These are phyloP conservation scores for Petromus typicus DNA, from an alignment of 2,113 vertebrate species.

Conservation along the genomic window DNA sequence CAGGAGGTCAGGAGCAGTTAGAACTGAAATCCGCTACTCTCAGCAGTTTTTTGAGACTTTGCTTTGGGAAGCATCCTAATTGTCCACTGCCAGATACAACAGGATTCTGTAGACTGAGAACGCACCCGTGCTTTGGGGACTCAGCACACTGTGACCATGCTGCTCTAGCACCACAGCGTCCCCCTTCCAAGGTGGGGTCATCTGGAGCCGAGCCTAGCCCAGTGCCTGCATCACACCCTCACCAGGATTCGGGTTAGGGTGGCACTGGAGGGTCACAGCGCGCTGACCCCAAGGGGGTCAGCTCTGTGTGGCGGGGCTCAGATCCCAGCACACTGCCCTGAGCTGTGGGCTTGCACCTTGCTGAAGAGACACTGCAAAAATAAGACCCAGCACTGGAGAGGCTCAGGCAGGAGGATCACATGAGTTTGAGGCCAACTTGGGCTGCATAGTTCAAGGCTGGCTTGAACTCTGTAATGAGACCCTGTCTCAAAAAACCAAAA, in stretches of 20 bases:
- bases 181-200: conserved; percentile 20
- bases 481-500: neutral
- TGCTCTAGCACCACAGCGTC: conserved; percentile 28
- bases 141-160: neutral
- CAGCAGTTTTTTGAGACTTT: too few species aligned
- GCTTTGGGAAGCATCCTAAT: conserved; percentile 16
- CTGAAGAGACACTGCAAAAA: too few species aligned
- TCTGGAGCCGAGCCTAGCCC: neutral
- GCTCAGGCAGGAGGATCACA: neutral
- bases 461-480: neutral
- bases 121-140: neutral
- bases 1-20: neutral
- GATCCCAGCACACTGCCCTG: neutral
- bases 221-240: neutral
- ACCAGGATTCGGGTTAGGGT: neutral
- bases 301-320: neutral
- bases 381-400: neutral
- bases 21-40: neutral
- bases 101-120: neutral
- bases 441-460: neutral
- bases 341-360: too few species aligned
- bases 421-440: neutral
- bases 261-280: neutral
- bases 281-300: too few species aligned
- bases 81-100: neutral